phyloP scores from a whole-genome alignment of 1,140 invertebrate species.

The Dreissena rostriformis region DNA sequence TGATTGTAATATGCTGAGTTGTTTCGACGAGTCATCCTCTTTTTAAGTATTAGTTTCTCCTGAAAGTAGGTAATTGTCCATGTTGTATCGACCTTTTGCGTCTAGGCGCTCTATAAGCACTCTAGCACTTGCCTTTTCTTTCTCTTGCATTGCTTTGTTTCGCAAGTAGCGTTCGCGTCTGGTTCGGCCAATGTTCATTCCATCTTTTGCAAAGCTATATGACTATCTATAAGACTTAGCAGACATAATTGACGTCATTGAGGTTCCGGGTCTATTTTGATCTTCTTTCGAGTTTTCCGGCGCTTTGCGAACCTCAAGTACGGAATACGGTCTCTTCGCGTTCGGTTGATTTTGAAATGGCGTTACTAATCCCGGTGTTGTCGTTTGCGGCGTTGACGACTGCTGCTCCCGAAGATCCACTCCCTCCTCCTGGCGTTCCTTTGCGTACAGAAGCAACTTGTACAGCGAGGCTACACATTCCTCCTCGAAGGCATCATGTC shows the following conservation, averaged over 20 bases:
- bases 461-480: conserved; percentile 31
- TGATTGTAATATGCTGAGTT: too few relatives aligned
- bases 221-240: conserved; percentile 41
- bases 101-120: conserved; percentile 17
- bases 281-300: neutral
- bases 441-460: conserved; percentile 31
- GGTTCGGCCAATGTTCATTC: conserved; percentile 19
- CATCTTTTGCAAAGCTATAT: conserved; percentile 34
- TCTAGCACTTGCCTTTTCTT: neutral
- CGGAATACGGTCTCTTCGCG: conserved; percentile 30
- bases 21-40: too few relatives aligned
- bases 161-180: conserved; percentile 13
- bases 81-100: neutral
- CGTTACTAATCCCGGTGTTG: neutral
- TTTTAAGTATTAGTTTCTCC: too few relatives aligned
- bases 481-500: conserved; percentile 39
- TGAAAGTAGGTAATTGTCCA: neutral
- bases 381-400: neutral
- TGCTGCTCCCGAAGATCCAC: neutral
- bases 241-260: neutral
- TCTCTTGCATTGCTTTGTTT: conserved; percentile 17
- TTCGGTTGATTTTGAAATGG: neutral
- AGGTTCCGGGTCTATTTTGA: neutral
- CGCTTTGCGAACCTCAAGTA: conserved; percentile 8
- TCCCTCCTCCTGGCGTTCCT: conserved; percentile 16